Percentiles rank a stretch among this genome's conserved stretches.
Evolutionary conservation across 2,113 vertebrate genomes (phyloP).

Genomic region (Pica pica): DNA sequence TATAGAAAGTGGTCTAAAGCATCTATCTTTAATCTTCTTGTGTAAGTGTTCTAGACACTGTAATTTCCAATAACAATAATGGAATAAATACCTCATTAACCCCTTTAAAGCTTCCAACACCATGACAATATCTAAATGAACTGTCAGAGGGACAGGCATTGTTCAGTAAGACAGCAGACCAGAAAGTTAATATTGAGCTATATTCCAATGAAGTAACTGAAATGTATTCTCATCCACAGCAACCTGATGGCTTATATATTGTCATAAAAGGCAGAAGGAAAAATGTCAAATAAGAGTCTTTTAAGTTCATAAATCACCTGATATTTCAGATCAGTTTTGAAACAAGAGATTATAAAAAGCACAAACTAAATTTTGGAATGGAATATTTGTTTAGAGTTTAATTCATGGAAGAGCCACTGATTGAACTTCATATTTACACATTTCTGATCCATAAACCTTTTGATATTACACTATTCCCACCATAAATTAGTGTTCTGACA

Average conservation of each 20-base stretch:
- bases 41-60: constrained; percentile 71
- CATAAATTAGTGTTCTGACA: constrained; percentile 53
- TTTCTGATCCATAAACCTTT: constrained; percentile 54
- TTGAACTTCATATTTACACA: constrained; percentile 50
- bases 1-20: constrained; percentile 70
- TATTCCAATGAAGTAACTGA: constrained; percentile 18
- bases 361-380: not conserved
- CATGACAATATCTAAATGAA: constrained; percentile 74
- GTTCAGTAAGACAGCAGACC: constrained; percentile 60
- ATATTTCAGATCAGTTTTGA: not conserved
- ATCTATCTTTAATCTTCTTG: constrained; percentile 74
- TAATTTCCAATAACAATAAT: constrained; percentile 70
- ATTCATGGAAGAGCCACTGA: not conserved
- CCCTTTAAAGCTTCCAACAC: constrained; percentile 61
- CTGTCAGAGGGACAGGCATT: constrained; percentile 58
- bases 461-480: constrained; percentile 33
- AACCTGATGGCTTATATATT: not conserved
- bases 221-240: constrained; percentile 25
- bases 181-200: constrained; percentile 65
- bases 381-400: constrained; percentile 17
- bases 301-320: not conserved
- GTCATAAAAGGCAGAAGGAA: not conserved
- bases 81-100: constrained; percentile 67
- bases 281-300: not conserved
- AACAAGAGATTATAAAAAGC: not conserved